phyloP scores from a whole-genome alignment of 1,140 invertebrate genomes.

The Procambarus virginalis region DNA sequence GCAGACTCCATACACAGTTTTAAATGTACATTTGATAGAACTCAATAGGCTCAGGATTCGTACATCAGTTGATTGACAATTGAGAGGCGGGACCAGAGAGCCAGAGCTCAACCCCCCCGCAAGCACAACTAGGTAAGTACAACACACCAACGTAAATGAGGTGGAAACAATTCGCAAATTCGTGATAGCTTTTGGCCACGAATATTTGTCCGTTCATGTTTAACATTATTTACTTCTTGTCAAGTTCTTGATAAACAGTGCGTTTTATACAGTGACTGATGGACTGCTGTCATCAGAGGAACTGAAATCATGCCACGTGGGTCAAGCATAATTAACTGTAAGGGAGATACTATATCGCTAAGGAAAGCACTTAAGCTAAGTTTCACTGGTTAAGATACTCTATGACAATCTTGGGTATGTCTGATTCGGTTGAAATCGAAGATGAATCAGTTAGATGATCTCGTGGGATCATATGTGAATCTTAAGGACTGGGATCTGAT shows the following conservation, averaged over 20 bases:
- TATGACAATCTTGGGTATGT: slow-evolving; percentile 21
- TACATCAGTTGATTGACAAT: too few species aligned
- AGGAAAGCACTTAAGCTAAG: background rate
- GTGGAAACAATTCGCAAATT: too few species aligned
- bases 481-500: background rate
- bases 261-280: slow-evolving; percentile 44
- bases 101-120: too few species aligned
- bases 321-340: slow-evolving; percentile 26
- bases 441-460: background rate
- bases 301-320: slow-evolving; percentile 17
- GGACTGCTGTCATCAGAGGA: slow-evolving; percentile 1
- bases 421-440: background rate
- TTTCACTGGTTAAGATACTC: background rate
- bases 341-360: slow-evolving; percentile 3
- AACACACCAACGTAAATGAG: too few species aligned
- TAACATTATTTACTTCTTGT: slow-evolving; percentile 42
- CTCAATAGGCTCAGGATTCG: too few species aligned
- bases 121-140: too few species aligned
- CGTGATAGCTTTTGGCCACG: slow-evolving; percentile 52
- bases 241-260: slow-evolving; percentile 30
- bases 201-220: slow-evolving; percentile 48
- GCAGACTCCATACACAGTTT: too few species aligned
- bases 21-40: too few species aligned
- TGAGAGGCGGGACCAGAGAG: too few species aligned
- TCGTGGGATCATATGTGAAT: background rate